A percentile compares a stretch with the other conserved stretches of the same genome.
phyloP scores from a whole-genome alignment of 2,113 vertebrate genomes.

The Camarhynchus parvulus region DNA sequence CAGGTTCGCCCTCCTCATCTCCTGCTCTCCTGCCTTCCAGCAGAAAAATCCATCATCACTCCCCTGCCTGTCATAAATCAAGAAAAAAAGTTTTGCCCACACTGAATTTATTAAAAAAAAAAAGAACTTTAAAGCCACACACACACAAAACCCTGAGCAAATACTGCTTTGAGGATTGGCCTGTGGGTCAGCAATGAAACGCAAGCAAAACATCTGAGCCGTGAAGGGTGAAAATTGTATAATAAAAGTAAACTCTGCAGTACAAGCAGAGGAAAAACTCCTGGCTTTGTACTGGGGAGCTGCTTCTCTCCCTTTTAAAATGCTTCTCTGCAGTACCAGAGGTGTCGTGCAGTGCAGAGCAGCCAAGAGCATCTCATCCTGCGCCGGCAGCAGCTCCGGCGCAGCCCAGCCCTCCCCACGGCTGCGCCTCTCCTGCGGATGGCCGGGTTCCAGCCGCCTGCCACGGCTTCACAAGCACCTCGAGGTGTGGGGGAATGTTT shows the following conservation, averaged over 20 bases:
- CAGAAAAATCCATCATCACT: neutral
- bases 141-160: neutral
- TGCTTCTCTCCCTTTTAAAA: neutral
- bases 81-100: neutral
- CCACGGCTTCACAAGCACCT: conserved; percentile 6
- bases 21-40: neutral
- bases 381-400: neutral
- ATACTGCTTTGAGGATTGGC: conserved; percentile 9
- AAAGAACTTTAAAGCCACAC: neutral
- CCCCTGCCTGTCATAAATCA: neutral
- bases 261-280: neutral
- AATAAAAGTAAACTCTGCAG: neutral
- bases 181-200: neutral
- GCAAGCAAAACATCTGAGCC: neutral
- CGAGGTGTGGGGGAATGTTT: conserved; percentile 73
- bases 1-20: neutral
- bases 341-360: rapidly evolving
- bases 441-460: conserved; percentile 6
- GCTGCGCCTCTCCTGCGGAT: neutral
- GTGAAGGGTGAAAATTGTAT: neutral
- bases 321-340: neutral
- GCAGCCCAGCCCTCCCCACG: neutral
- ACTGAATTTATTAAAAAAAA: neutral
- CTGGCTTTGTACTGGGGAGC: neutral
- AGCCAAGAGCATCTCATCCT: neutral